A percentile compares a stretch with the other conserved stretches of the same genome.
phyloP scores from a whole-genome alignment of 2,888 invertebrate genomes.

The Chelonus formosanus region DNA sequence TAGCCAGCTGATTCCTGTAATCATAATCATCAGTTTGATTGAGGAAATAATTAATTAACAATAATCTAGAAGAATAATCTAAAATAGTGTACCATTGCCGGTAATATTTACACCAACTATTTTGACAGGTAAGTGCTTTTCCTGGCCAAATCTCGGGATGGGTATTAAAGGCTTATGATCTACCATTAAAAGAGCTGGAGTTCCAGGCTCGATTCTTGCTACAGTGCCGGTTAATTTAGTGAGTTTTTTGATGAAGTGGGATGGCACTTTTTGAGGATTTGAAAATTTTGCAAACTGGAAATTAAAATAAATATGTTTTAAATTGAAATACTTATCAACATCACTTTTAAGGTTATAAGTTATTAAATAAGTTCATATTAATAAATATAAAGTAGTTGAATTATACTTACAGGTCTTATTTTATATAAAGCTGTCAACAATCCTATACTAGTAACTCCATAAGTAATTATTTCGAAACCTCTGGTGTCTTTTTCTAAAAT shows the following conservation, averaged over 20 bases:
- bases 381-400: no score
- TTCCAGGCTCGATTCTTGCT: slow-evolving; percentile 68
- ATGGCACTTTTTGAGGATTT: slow-evolving; percentile 70
- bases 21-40: neutral
- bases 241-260: slow-evolving; percentile 68
- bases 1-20: slow-evolving; percentile 69
- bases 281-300: slow-evolving; percentile 72
- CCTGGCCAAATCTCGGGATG: slow-evolving; percentile 68
- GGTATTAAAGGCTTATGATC: slow-evolving; percentile 70
- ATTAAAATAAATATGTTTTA: slow-evolving; percentile 23
- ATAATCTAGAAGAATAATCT: no score
- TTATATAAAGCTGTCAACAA: no score
- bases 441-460: no score
- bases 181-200: slow-evolving; percentile 66
- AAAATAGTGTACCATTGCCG: slow-evolving; percentile 60
- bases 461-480: no score
- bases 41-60: no score
- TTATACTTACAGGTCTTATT: no score
- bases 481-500: no score
- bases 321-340: no score
- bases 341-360: no score
- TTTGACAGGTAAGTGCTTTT: slow-evolving; percentile 68
- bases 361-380: no score
- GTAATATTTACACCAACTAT: slow-evolving; percentile 67
- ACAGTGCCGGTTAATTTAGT: slow-evolving; percentile 68